These are phyloP conservation scores for Eristalis intricaria DNA, from an alignment of 2,888 invertebrate species.

Conservation along the genomic window DNA sequence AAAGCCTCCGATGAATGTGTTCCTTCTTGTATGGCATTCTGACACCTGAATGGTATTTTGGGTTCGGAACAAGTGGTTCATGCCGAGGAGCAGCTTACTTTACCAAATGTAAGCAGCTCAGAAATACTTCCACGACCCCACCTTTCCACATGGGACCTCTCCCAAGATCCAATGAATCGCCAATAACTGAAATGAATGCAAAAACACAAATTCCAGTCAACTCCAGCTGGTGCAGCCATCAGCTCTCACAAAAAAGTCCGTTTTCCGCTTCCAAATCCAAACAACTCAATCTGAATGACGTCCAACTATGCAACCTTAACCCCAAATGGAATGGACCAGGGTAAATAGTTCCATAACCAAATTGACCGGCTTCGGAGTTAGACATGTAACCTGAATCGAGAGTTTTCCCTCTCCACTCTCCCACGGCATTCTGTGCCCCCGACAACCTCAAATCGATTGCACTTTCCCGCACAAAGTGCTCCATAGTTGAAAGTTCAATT, in stretches of 20 bases:
- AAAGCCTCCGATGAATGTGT: no score
- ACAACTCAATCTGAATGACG: conserved; percentile 37
- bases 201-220: no score
- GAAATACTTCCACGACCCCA: no score
- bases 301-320: conserved; percentile 52
- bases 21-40: no score
- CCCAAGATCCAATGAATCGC: no score
- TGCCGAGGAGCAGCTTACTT: no score
- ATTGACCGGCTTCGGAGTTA: conserved; percentile 31
- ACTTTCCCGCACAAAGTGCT: conserved; percentile 59
- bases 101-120: no score
- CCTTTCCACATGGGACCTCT: no score
- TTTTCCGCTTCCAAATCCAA: not conserved
- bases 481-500: conserved; percentile 63
- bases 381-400: conserved; percentile 37
- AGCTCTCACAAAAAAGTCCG: not conserved
- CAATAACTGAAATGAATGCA: no score
- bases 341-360: conserved; percentile 42
- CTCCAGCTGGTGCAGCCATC: no score
- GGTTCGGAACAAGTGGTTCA: no score
- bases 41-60: no score
- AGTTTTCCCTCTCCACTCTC: not conserved
- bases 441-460: conserved; percentile 64
- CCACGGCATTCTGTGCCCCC: not conserved
- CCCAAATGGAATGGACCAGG: conserved; percentile 27